Evolutionary conservation across 2,888 invertebrate genomes (phyloP).

Genomic region (Euproctis similis): DNA sequence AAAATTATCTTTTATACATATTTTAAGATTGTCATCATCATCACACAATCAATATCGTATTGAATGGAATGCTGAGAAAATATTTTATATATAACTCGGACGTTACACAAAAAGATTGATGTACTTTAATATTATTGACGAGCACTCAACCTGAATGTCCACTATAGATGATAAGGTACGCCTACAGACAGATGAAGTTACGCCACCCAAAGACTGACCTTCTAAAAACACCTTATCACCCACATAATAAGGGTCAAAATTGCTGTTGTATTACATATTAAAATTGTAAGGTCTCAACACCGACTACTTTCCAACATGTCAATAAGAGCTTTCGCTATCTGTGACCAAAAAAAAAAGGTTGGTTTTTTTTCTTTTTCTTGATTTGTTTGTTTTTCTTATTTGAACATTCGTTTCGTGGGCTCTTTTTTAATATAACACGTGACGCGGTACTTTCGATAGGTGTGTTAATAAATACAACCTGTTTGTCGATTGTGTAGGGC

Average conservation of each 20-base stretch:
- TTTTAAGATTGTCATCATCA: no score
- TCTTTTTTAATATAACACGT: slow-evolving; percentile 30
- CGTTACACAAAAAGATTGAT: slow-evolving; percentile 21
- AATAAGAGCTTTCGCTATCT: slow-evolving; percentile 74
- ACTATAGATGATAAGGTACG: slow-evolving; percentile 50
- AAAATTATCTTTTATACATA: no score
- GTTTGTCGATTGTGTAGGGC: slow-evolving; percentile 18
- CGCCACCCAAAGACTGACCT: slow-evolving; percentile 11
- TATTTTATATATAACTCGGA: no score
- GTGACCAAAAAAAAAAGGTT: slow-evolving; percentile 60
- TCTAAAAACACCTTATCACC: slow-evolving; percentile 17
- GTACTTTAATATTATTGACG: slow-evolving; percentile 25
- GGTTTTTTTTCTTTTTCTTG: no score
- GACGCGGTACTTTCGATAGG: slow-evolving; percentile 35
- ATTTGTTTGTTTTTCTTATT: slow-evolving; percentile 63
- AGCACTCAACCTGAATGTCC: slow-evolving; percentile 62
- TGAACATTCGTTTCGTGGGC: slow-evolving; percentile 44
- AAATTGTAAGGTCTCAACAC: slow-evolving; percentile 31
- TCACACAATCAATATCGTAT: no score
- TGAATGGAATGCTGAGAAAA: no score
- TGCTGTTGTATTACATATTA: slow-evolving; percentile 17
- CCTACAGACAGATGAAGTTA: slow-evolving; percentile 37
- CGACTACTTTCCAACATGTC: slow-evolving; percentile 70
- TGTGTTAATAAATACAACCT: slow-evolving; percentile 34
- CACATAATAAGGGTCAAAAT: slow-evolving; percentile 29